A percentile compares a stretch with the other conserved stretches of the same genome.
phyloP scores from a whole-genome alignment of 2,797 vertebrate genomes.

The Mycteria americana region DNA sequence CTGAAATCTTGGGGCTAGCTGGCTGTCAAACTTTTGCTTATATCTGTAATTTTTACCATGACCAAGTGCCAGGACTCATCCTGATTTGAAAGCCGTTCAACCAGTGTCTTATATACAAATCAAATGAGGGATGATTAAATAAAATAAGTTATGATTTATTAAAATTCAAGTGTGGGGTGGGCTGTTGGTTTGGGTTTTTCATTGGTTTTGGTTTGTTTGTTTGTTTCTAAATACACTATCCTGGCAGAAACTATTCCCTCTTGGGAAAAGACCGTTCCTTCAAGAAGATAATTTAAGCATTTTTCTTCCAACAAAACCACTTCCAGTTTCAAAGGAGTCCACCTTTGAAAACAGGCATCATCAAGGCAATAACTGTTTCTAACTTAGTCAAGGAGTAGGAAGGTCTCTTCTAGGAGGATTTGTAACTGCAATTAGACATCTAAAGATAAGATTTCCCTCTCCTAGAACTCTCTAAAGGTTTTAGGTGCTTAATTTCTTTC shows the following conservation, averaged over 20 bases:
- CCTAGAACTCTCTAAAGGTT: not conserved
- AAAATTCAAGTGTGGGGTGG: not conserved
- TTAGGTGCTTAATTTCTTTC: not conserved
- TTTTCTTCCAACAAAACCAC: not conserved
- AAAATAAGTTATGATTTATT: not conserved
- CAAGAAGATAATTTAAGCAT: not conserved
- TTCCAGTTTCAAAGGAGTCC: not conserved
- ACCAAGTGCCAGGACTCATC: not conserved
- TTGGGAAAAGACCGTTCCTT: not conserved
- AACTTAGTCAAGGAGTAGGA: not conserved
- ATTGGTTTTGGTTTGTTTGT: fast-evolving
- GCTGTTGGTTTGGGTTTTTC: not conserved
- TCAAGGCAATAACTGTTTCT: not conserved
- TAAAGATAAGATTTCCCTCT: not conserved
- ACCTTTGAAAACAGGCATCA: not conserved
- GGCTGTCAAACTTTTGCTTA: not conserved
- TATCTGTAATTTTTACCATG: not conserved
- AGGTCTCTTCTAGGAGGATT: not conserved
- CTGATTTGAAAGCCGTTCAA: not conserved
- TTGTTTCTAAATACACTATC: not conserved
- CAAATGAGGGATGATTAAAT: not conserved
- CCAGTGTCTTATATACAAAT: not conserved
- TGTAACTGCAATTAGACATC: not conserved
- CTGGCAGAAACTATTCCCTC: not conserved
- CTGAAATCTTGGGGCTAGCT: not conserved